Evolutionary conservation across 2,888 invertebrate genomes (phyloP), one percentile per base, ranked within the genome.

Genomic region (Theodoxus fluviatilis): DNA sequence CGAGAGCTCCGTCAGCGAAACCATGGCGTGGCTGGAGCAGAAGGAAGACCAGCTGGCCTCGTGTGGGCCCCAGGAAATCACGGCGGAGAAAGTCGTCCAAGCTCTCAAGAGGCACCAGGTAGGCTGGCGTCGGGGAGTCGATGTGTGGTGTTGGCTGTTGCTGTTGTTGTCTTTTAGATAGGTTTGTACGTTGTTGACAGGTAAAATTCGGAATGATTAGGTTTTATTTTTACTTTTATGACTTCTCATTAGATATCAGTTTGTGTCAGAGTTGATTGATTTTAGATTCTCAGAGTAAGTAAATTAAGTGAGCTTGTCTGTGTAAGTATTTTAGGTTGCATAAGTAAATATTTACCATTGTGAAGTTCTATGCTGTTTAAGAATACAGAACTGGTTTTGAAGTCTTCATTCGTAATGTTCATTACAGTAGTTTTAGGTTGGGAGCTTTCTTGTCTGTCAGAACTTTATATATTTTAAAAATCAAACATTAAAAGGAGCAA

Each of bases 41-140:
- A 83, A 82, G 68, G 79, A 82, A 61, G 76, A 78, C 0, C 67
- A 72, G 4, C 68, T 84, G 38, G 78, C 79, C 9, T 75, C 78
- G 0, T 77, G 78, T 67, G 75, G 76, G 7, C 43, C 79, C 0
- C 78, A 81, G 35, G 80, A 80, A 65, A 75, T 83, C 68, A 81
- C 80, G 67, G 75, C 80, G 2, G 73, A 75, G 37, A 81, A 81
- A 71, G 79, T 82, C 18, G 76, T 76, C 52, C 73, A 75, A 22
- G 73, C 77, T 37, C 71, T 81, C 25, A 77, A 78, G 67, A 82
- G 80, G 76, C 81, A 83, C 68, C 75, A 80, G 80, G 83, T 83
- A 74, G 67, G 73, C 71, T 28, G 12, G 49, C 22, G 52, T 22
- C 0, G 18, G 59, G 28, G n/a, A 18, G 40, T 63, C 25, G 37